Conservation (phyloP, 1,140 invertebrate species). For the Brachionus rubens region DNA sequence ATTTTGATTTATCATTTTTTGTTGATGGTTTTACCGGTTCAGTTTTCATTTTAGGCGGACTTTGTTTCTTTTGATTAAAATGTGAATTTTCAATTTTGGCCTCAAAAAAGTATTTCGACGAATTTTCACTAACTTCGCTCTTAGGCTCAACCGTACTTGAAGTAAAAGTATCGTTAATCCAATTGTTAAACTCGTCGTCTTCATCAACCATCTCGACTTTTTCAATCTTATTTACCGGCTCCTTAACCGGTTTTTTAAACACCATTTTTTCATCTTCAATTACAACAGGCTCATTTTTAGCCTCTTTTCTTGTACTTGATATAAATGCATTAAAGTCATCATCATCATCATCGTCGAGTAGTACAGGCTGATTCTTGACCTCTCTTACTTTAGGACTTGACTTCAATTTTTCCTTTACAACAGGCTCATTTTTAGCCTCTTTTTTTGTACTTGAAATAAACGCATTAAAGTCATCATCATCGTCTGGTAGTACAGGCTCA, state of each 20-base stretch:
- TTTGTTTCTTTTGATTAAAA: not conserved
- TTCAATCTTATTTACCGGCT: not conserved
- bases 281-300: not conserved
- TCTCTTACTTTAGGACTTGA: too few relatives aligned
- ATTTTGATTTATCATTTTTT: too few relatives aligned
- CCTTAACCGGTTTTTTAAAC: not conserved
- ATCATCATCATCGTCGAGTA: conserved; percentile 2
- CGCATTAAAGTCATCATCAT: too few relatives aligned
- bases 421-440: not conserved
- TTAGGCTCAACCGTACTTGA: not conserved
- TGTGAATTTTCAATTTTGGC: not conserved
- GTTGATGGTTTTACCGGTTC: too few relatives aligned
- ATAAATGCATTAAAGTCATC: too few relatives aligned
- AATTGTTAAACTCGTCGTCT: conserved; percentile 28
- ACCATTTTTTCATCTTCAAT: not conserved
- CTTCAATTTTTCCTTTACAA: not conserved
- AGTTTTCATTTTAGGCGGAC: too few relatives aligned
- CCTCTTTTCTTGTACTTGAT: not conserved
- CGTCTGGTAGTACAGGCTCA: too few relatives aligned
- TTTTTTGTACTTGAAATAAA: too few relatives aligned
- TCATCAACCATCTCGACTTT: not conserved
- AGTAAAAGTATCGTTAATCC: conserved; percentile 29
- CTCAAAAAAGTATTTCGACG: not conserved
- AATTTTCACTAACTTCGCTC: not conserved
- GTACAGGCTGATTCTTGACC: too few relatives aligned